These are phyloP conservation scores for Platyscapa corneri DNA, from an alignment of 1,140 invertebrate genomes.

Conservation along the genomic window DNA sequence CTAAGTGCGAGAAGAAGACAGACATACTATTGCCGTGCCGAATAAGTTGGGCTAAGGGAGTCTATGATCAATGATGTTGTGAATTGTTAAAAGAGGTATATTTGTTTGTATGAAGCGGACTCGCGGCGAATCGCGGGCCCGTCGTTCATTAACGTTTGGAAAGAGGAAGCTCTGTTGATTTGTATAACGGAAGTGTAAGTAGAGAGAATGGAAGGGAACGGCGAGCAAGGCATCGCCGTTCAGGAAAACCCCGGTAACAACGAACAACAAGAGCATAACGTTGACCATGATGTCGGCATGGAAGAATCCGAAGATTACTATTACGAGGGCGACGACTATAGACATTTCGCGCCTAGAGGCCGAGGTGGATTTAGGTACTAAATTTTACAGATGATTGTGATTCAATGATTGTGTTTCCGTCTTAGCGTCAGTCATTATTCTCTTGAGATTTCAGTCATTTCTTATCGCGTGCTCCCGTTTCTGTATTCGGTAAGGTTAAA, in stretches of 20 bases:
- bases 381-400: not conserved
- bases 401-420: not conserved
- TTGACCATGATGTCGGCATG: constrained; percentile 63
- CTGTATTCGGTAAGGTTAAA: not conserved
- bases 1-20: constrained; percentile 8
- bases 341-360: constrained; percentile 70
- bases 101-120: constrained; percentile 11
- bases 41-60: not conserved
- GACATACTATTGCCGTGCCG: not conserved
- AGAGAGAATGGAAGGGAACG: constrained; percentile 36
- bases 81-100: constrained; percentile 6
- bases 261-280: constrained; percentile 58
- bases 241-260: constrained; percentile 15
- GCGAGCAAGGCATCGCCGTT: constrained; percentile 29
- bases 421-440: not conserved
- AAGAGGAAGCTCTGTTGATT: not conserved
- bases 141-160: not conserved
- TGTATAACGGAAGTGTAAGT: not conserved
- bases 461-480: constrained; percentile 42
- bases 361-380: constrained; percentile 69
- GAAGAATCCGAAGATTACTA: constrained; percentile 70
- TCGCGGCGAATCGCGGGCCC: not conserved
- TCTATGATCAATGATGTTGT: constrained; percentile 20
- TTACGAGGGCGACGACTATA: constrained; percentile 71
- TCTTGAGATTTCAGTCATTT: not conserved